Evolutionary conservation across 2,888 invertebrate genomes (phyloP), one percentile per base, ranked within the genome.

Genomic region (Coelinius sp.): DNA sequence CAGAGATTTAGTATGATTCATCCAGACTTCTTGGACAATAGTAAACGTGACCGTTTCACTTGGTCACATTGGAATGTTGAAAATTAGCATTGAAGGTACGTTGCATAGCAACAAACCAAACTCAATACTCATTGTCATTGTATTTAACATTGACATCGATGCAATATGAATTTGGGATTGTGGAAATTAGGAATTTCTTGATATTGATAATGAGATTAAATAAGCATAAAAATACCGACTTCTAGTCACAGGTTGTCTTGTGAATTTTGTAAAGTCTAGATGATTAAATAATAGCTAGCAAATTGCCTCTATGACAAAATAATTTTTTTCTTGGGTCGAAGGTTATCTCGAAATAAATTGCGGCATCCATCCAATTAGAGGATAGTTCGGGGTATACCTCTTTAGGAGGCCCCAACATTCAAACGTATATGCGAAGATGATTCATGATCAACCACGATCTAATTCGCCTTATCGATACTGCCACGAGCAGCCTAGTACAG

Each of bases 1-100:
- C 35, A 5, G 46, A n/a, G 24, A 69, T 35, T 69, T 63, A 24
- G 52, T 62, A 14, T 46, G 62, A 69, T 69, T 69, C 63, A 69
- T 31, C n/a, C 3, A 38, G 35, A 52, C 63, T 49, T 62, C 49
- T 49, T 41, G 41, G 41, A 8, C 41, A 44, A 44, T 20, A 27
- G 25, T 12, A 35, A 22, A 59, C 68, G 46, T 68, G 62, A 68
- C 41, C 24, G 68, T 46, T 68, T 44, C 59, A 56, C 56, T 68
- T 25, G 44, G 56, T 12, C 56, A 56, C 68, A 68, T 59, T 59
- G 59, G 59, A 46, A 68, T 68, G 59, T 10, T 56, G 7, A 53
- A 67, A 49, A 5, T 52, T 35, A 35, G 3, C 14, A 35, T 53
- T 8, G 27, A 17, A 8, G n/a, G 46, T 65, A 65, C 25, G 10